Evolutionary conservation across 2,888 invertebrate genomes (phyloP).

Genomic region (Cephus runcator): DNA sequence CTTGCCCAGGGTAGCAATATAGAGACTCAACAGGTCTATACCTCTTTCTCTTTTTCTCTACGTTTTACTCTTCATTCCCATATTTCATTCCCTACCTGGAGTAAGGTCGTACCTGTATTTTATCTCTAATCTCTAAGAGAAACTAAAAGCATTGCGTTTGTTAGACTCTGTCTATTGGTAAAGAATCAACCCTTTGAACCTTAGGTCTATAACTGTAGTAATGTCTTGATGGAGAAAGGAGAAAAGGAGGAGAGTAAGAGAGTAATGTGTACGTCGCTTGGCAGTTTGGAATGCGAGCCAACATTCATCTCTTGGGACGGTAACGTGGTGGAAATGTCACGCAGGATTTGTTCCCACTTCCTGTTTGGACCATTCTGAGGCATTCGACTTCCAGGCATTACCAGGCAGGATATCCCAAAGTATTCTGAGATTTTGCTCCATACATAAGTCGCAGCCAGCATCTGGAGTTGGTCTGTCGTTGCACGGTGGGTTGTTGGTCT

Average conservation of each 20-base stretch:
- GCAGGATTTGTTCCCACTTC: conserved; percentile 13
- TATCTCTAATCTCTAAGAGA: background rate
- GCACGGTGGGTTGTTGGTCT: conserved; percentile 11
- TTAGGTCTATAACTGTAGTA: background rate
- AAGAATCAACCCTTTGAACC: background rate
- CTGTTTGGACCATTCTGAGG: conserved; percentile 5
- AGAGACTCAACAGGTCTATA: conserved; percentile 2
- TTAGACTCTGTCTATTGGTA: background rate
- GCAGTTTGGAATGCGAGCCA: background rate
- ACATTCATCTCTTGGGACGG: background rate
- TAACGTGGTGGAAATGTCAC: background rate
- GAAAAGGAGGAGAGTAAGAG: conserved; percentile 12
- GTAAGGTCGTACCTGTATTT: background rate
- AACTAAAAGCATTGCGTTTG: background rate
- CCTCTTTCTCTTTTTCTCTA: background rate
- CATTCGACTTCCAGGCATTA: conserved; percentile 9
- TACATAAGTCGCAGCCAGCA: conserved; percentile 19
- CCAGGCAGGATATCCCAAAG: conserved; percentile 30
- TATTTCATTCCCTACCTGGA: background rate
- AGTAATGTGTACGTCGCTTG: conserved; percentile 8
- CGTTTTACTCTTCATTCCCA: background rate
- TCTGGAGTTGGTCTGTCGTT: conserved; percentile 34
- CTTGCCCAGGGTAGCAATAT: background rate
- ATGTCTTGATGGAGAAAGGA: background rate
- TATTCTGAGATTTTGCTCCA: conserved; percentile 27